phyloP scores from a whole-genome alignment of 2,888 invertebrate genomes.

The Eledone cirrhosa region DNA sequence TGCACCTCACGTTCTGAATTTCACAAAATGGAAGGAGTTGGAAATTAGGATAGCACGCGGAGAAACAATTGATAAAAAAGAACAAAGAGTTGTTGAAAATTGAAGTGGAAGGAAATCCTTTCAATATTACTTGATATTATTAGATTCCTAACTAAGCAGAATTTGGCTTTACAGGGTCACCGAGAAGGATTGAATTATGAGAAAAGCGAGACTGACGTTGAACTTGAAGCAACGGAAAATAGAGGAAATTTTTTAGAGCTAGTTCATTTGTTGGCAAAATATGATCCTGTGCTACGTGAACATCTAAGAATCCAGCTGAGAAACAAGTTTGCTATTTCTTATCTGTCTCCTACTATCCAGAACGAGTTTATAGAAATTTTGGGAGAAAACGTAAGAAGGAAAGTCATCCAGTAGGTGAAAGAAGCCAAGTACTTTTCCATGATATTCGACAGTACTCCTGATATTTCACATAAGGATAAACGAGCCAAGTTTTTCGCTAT shows the following conservation, averaged over 20 bases:
- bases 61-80: no score
- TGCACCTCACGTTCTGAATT: not conserved
- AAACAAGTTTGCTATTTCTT: not conserved
- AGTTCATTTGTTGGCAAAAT: slow-evolving; percentile 6
- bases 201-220: slow-evolving; percentile 1
- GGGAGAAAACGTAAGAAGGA: no score
- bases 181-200: not conserved
- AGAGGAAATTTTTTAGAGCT: slow-evolving; percentile 2
- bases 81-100: not conserved
- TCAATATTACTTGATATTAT: not conserved
- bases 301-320: not conserved
- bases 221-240: no score
- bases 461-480: no score
- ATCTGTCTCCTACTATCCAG: not conserved
- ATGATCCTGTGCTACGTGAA: not conserved
- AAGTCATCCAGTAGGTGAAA: not conserved
- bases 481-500: not conserved
- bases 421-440: not conserved
- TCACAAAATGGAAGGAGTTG: not conserved
- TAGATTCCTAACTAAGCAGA: not conserved
- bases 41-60: not conserved
- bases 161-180: slow-evolving; percentile 6
- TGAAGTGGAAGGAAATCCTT: not conserved
- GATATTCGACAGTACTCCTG: not conserved
- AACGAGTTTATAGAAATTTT: no score